Base-by-base conservation (phyloP, 2,888 invertebrate genomes). In the Cecidostiba fungosa region DNA sequence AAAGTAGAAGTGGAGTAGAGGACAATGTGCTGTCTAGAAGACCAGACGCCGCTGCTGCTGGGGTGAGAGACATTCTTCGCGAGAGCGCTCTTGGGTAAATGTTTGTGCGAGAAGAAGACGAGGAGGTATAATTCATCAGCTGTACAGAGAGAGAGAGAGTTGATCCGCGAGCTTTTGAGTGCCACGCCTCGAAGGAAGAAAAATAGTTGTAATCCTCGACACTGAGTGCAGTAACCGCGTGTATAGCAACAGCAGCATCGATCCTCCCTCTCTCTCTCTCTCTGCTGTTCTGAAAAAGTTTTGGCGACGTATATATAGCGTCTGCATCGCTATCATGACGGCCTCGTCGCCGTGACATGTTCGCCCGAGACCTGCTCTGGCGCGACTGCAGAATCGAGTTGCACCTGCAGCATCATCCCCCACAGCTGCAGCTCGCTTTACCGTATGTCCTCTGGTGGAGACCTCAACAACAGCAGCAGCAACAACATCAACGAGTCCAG, bases 291-390 rank as follows among this genome's bases (percentile, higher is more conserved):
- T 43, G 12, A 43, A 10, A 43, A 12, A 43, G 43, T 12, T 43
- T 43, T 12, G 43, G 43, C 43, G 43, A 43, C 43, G 43, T 43
- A 12, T 12, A 12, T 32, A 32, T 1, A 32, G 32, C 32, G 32
- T 32, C n/a, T 10, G 43, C n/a, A n/a, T 43, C 43, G 43, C 43
- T 8, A 43, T 43, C 29, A 84, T 76, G 85, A 85, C 70, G 83
- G 23, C 14, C 59, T 26, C 78, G 78, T 91, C 90, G 89, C 89
- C 91, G 92, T 92, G 92, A 92, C 91, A 93, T 93, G 93, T 92
- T 92, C 90, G 91, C 91, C 85, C 91, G 91, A 90, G 91, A 91
- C 89, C 90, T 89, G 88, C 88, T 87, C 88, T 90, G 92, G 91
- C 91, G 89, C 90, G 91, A 92, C 88, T 89, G 89, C 89, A 16